Conservation (phyloP, 1,140 invertebrate genomes). For the Gryllus bimaculatus region DNA sequence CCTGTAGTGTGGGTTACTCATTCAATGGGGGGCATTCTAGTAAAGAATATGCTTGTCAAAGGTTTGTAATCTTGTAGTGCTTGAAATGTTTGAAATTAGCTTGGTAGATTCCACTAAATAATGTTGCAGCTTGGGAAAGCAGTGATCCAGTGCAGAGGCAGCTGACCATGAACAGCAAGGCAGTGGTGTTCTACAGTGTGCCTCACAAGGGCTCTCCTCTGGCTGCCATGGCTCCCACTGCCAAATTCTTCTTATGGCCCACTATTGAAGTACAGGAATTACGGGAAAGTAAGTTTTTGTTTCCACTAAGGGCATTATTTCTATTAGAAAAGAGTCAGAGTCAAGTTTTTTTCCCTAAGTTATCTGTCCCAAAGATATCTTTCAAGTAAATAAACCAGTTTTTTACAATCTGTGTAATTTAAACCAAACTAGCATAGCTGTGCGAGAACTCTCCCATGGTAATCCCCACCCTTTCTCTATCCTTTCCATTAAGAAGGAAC, state of each 20-base stretch:
- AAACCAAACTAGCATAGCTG: no score
- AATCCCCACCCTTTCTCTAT: no score
- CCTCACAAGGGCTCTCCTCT: constrained; percentile 64
- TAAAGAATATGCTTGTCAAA: constrained; percentile 57
- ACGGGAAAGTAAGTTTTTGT: constrained; percentile 45
- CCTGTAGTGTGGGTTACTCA: constrained; percentile 73
- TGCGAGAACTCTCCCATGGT: no score
- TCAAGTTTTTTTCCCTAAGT: background rate
- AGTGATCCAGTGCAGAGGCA: constrained; percentile 34
- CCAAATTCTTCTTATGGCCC: constrained; percentile 54
- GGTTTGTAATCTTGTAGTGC: background rate
- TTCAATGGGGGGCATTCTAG: constrained; percentile 76
- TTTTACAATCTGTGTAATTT: no score
- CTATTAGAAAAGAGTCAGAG: no score
- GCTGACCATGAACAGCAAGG: constrained; percentile 55
- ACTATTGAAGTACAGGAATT: constrained; percentile 73
- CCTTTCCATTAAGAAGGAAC: no score
- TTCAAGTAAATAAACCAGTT: background rate
- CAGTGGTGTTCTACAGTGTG: constrained; percentile 69
- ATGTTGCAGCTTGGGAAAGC: constrained; percentile 37
- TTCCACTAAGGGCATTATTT: background rate
- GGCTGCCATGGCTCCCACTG: constrained; percentile 44
- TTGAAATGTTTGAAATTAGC: no score
- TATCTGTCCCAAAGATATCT: background rate
- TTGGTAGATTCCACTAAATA: background rate